Base-by-base conservation (phyloP, 2,113 vertebrate genomes). In the Solenodon paradoxus region DNA sequence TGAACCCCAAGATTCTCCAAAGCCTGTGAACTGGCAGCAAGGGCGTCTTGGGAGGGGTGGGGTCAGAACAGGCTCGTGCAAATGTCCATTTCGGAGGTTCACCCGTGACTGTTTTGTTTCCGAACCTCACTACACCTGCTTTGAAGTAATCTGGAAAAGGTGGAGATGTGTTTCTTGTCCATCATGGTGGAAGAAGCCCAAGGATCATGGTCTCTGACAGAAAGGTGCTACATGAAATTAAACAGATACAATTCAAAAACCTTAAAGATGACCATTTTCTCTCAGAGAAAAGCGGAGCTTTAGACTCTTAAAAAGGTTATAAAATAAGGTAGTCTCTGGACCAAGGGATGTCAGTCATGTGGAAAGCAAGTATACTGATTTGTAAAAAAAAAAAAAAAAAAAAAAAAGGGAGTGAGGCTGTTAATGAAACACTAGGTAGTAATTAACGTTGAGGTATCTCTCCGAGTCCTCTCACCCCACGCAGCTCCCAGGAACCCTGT, bases 131-230 rank as follows among this genome's bases (percentile, higher is more conserved):
- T 19, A 75, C 9, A 12, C 7, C 9, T 30, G 16, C 24, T 38
- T 5, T 64, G 42, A 53, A 74, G 66, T 24, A 3, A 40, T 7
- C 0, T 7, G 32, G 28, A 57, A 2, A 30, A 35, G 42, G 0
- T 13, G 40, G 32, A 49, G 59, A 22, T 12, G 1, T 0, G 24
- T 49, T 72, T 69, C 42, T 19, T 32, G 0, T 0, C 11, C 13
- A 42, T 19, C 38, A 63, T 0, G 20, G 57, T 1, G 10, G 7
- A 8, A 47, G 15, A 75, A 5, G 30, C 57, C 38, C 22, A 77
- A 3, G 5, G 57, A 16, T 47, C 53, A 22, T 1, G 20, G 61
- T 83, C 40, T 88, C 35, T 47, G 35, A 74, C 0, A 13, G n/a
- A 51, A 91, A 57, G 13, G 30, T 19, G 22, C 40, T 61, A 66